Conservation (phyloP, 2,797 vertebrate species). For the Lithobates pipiens region DNA sequence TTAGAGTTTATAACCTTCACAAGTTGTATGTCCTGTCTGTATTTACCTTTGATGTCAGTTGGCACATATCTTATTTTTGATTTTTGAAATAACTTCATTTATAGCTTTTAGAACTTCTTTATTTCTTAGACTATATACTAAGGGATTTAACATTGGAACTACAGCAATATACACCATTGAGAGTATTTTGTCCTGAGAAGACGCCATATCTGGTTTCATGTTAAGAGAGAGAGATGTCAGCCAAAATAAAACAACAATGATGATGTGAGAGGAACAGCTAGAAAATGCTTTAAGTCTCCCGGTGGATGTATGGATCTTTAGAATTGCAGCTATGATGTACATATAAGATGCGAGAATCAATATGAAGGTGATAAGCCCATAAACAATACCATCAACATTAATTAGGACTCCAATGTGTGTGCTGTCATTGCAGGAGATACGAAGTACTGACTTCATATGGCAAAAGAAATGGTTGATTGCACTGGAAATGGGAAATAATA, state of each 20-base stretch:
- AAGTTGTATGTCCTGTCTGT: no score
- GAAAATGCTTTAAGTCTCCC: slow-evolving; percentile 44
- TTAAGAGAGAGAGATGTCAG: slow-evolving; percentile 37
- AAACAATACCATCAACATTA: slow-evolving; percentile 17
- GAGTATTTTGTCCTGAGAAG: slow-evolving; percentile 21
- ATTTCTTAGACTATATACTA: slow-evolving; percentile 53
- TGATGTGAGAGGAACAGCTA: slow-evolving; percentile 43
- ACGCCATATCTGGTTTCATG: slow-evolving; percentile 26
- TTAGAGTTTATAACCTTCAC: no score
- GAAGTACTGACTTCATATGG: slow-evolving; percentile 46
- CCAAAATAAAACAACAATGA: slow-evolving; percentile 42
- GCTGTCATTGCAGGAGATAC: neutral
- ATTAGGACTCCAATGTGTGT: slow-evolving; percentile 22
- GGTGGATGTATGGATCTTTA: neutral
- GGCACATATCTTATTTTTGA: neutral
- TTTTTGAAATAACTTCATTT: slow-evolving; percentile 3
- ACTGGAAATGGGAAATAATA: slow-evolving; percentile 7
- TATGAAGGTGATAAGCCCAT: slow-evolving; percentile 16
- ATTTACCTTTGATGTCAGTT: no score
- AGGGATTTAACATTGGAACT: slow-evolving; percentile 39
- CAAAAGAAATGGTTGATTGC: slow-evolving; percentile 54
- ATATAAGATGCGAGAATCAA: slow-evolving; percentile 50
- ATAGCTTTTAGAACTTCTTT: slow-evolving; percentile 33
- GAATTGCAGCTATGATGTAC: slow-evolving; percentile 31
- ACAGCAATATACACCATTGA: slow-evolving; percentile 45